phyloP scores from a whole-genome alignment of 30 jellyfish, hydroid and myxozoan species.

The Hydractinia echinata region DNA sequence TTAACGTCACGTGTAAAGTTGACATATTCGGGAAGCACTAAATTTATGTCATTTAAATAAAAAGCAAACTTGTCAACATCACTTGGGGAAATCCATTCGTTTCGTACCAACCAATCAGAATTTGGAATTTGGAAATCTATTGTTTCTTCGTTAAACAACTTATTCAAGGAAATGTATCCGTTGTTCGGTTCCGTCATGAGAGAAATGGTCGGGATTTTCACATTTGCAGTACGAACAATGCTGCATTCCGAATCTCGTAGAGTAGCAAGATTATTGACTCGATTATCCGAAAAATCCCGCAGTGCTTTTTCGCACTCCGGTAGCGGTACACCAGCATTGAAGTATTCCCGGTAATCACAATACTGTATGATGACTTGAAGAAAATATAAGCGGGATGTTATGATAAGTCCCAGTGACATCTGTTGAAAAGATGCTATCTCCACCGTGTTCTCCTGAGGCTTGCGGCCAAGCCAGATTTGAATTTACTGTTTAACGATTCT shows the following conservation, averaged over 20 bases:
- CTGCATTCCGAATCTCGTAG: conserved; percentile 23
- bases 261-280: conserved; percentile 27
- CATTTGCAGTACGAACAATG: conserved; percentile 18
- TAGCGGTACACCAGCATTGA: conserved; percentile 43
- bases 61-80: conserved; percentile 29
- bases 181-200: background rate
- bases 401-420: conserved; percentile 22
- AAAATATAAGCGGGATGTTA: conserved; percentile 27
- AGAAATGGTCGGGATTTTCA: conserved; percentile 32
- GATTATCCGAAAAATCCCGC: conserved; percentile 17
- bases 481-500: conserved; percentile 17
- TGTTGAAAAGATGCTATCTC: conserved; percentile 13
- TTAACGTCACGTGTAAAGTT: conserved; percentile 10
- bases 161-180: conserved; percentile 24
- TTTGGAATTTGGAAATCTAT: conserved; percentile 37
- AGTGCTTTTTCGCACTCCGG: conserved; percentile 31
- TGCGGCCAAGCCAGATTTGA: conserved; percentile 5
- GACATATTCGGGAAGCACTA: conserved; percentile 23
- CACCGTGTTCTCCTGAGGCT: conserved; percentile 21
- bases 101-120: conserved; percentile 37
- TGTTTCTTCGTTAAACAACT: conserved; percentile 28
- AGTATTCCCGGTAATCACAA: conserved; percentile 41
- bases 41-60: conserved; percentile 19
- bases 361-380: conserved; percentile 26
- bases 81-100: conserved; percentile 33